Percentiles rank a stretch among this genome's conserved stretches.
phyloP scores from a whole-genome alignment of 2,797 vertebrate species.

The Scyliorhinus canicula region DNA sequence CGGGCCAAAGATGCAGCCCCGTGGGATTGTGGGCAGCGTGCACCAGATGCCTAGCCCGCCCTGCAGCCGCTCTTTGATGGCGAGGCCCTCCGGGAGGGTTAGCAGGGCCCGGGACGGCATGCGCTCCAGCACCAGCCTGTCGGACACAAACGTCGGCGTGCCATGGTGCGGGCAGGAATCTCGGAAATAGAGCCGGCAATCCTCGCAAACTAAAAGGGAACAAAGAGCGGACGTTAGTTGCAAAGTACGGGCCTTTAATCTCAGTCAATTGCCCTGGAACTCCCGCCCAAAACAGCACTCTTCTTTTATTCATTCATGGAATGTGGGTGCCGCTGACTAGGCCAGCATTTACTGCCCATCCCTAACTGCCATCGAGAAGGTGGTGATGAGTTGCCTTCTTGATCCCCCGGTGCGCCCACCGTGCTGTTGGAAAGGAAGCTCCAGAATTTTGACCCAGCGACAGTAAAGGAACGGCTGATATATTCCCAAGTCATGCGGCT shows the following conservation, averaged over 20 bases:
- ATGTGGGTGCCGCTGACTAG: too few relatives aligned
- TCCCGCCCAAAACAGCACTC: neutral
- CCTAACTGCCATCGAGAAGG: too few relatives aligned
- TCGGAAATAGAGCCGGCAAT: slow-evolving; percentile 48
- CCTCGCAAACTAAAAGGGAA: slow-evolving; percentile 47
- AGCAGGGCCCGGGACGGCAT: slow-evolving; percentile 51
- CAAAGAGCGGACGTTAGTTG: neutral
- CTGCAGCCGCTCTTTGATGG: slow-evolving; percentile 46
- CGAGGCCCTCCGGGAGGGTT: slow-evolving; percentile 61
- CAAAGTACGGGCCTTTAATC: too few relatives aligned
- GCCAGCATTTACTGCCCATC: too few relatives aligned
- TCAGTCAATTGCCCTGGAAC: neutral
- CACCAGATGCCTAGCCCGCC: slow-evolving; percentile 53
- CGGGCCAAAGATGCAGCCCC: slow-evolving; percentile 55
- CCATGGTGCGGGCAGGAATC: slow-evolving; percentile 49
- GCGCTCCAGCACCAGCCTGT: slow-evolving; percentile 50
- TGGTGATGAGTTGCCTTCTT: too few relatives aligned
- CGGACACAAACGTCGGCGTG: slow-evolving; percentile 46
- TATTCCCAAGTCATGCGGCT: too few relatives aligned
- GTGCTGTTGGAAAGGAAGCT: too few relatives aligned
- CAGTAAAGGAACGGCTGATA: too few relatives aligned
- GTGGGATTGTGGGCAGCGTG: slow-evolving; percentile 51
- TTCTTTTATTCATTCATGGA: neutral
- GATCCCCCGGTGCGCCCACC: too few relatives aligned
- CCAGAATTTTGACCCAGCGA: too few relatives aligned